Evolutionary conservation across 2,888 invertebrate genomes (phyloP).

Genomic region (Caenorhabditis afra): DNA sequence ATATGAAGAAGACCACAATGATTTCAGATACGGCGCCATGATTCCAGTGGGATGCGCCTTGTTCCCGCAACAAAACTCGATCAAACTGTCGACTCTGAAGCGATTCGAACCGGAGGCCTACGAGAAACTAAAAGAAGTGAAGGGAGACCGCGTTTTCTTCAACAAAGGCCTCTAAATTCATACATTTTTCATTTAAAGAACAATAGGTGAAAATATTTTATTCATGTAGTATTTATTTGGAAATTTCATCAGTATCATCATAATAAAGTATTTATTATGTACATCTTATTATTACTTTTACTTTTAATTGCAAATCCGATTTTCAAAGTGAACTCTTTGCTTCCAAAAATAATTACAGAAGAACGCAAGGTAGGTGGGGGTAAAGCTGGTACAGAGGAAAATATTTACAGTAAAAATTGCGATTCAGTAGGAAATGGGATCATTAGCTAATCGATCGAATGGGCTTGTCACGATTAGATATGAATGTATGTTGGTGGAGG

Average conservation of each 20-base stretch:
- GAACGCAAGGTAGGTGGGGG: not conserved
- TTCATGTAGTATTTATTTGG: conserved; percentile 28
- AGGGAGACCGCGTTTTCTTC: conserved; percentile 70
- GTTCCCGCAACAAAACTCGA: conserved; percentile 74
- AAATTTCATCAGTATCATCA: conserved; percentile 4
- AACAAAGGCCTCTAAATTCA: conserved; percentile 71
- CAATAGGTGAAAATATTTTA: conserved; percentile 10
- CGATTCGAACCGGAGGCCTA: conserved; percentile 72
- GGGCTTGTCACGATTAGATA: conserved; percentile 26
- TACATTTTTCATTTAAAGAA: not conserved
- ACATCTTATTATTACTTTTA: conserved; percentile 11
- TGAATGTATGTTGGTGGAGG: conserved; percentile 10
- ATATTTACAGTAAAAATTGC: conserved; percentile 9
- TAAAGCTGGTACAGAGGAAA: not conserved
- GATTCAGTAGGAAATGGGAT: not conserved
- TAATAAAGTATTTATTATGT: conserved; percentile 18
- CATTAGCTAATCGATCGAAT: conserved; percentile 32
- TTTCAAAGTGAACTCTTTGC: no score
- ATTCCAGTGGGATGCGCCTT: conserved; percentile 74
- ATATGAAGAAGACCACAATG: not conserved
- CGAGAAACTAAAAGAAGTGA: conserved; percentile 65
- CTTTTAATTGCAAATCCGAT: no score
- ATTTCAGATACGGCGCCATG: conserved; percentile 73
- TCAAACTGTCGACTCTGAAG: conserved; percentile 68
- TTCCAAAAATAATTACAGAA: not conserved